A percentile compares a stretch with the other conserved stretches of the same genome.
phyloP scores from a whole-genome alignment of 1,140 invertebrate species.

The Diachasmimorpha longicaudata region DNA sequence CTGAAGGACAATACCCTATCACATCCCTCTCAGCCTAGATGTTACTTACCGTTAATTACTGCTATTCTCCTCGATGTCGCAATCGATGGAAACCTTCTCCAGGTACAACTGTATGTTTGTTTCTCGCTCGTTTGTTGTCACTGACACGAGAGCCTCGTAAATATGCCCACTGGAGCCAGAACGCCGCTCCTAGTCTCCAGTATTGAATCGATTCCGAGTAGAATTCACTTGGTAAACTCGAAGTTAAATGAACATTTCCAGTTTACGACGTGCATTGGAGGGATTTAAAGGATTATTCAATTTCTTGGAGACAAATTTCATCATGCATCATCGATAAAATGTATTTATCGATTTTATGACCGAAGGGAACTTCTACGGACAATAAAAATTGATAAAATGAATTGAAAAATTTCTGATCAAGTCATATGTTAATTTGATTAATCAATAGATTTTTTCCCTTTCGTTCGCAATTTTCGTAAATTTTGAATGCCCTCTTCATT shows the following conservation, averaged over 20 bases:
- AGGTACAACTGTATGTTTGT: not conserved
- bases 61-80: slow-evolving; percentile 26
- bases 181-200: not conserved
- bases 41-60: slow-evolving; percentile 29
- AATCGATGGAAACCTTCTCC: not conserved
- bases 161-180: slow-evolving; percentile 22
- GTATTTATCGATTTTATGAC: too few species aligned
- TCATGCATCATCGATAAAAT: too few species aligned
- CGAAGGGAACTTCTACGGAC: too few species aligned
- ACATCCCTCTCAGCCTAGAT: not conserved
- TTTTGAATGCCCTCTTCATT: too few species aligned
- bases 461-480: too few species aligned
- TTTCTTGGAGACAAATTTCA: too few species aligned
- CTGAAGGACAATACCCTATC: not conserved
- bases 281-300: too few species aligned
- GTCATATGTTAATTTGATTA: too few species aligned
- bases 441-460: too few species aligned
- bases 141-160: slow-evolving; percentile 22
- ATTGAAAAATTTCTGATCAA: too few species aligned
- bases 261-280: too few species aligned
- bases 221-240: not conserved
- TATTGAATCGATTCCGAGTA: not conserved
- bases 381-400: too few species aligned
- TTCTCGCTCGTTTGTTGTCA: not conserved
- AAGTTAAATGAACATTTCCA: slow-evolving; percentile 14